Percentiles rank a stretch among this genome's conserved stretches.
Conservation (phyloP, 1,140 invertebrate genomes). For the Drosophila equinoxialis region DNA sequence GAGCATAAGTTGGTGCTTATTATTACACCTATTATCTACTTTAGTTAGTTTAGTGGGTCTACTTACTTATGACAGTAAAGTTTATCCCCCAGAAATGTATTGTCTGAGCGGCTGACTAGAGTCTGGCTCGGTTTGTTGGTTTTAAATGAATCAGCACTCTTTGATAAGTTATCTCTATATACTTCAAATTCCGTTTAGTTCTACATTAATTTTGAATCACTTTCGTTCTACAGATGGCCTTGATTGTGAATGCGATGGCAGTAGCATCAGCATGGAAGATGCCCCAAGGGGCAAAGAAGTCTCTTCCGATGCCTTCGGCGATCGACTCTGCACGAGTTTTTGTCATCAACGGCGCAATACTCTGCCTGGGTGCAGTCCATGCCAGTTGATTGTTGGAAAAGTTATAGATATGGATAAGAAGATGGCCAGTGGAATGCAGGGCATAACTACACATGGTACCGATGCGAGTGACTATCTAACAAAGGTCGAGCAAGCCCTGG, state of each 20-base stretch:
- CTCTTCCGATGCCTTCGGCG: slow-evolving; percentile 17
- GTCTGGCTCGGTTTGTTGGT: too few relatives aligned
- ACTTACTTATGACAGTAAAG: too few relatives aligned
- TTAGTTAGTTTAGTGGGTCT: too few relatives aligned
- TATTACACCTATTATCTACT: too few relatives aligned
- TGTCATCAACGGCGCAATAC: slow-evolving; percentile 55
- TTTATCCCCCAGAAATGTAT: too few relatives aligned
- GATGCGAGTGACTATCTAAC: slow-evolving; percentile 7
- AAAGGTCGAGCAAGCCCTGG: neutral
- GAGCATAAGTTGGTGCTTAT: too few relatives aligned
- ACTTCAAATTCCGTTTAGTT: too few relatives aligned
- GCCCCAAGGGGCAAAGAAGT: neutral
- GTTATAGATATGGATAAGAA: slow-evolving; percentile 8
- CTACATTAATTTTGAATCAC: neutral
- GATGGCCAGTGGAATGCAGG: slow-evolving; percentile 49
- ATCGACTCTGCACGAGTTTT: slow-evolving; percentile 60
- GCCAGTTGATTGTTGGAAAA: slow-evolving; percentile 48
- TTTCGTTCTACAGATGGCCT: neutral
- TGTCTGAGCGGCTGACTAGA: too few relatives aligned
- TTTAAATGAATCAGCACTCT: too few relatives aligned
- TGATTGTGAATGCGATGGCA: neutral
- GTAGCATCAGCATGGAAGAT: neutral
- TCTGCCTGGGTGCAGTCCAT: slow-evolving; percentile 70
- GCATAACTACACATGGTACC: slow-evolving; percentile 59
- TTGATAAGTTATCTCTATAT: too few relatives aligned